Evolutionary conservation across 2,888 invertebrate species (phyloP), one percentile per base, ranked within the genome.

Genomic region (Apantesis nais): DNA sequence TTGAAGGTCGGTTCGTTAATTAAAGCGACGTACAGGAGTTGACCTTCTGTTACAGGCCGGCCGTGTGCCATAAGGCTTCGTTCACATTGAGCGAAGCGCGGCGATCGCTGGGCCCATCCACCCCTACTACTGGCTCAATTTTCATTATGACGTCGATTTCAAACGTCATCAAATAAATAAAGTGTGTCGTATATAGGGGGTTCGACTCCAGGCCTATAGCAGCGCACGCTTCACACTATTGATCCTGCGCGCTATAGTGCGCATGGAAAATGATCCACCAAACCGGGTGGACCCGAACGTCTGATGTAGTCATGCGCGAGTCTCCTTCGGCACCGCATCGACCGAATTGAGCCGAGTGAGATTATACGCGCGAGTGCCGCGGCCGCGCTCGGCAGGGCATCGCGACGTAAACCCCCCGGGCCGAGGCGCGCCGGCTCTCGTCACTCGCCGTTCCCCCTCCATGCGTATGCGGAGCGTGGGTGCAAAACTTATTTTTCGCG

Each of bases 351-450:
- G 81, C 79, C 81, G 82, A 85, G 83, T 84, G 78, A 84, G 83
- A 87, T 83, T 90, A 88, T 84, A 89, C 87, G 91, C 92, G 92
- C 93, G 89, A 92, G 90, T 89, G 91, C 88, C 88, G 95, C 95
- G 94, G 92, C 92, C 89, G 90, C 88, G 86, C 88, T 86, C 88
- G 88, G 88, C 88, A 86, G 87, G 87, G 83, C 82, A 65, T 83
- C 90, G 79, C 88, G 88, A 84, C 88, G 90, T 88, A 87, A 87
- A 83, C 84, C 52, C 52, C 66, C 61, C 79, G 84, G 78, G 77
- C 84, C 80, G 70, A 85, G 85, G 48, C 66, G 67, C 67, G 58
- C 25, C 62, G 39, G 29, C 55, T 39, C 25, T 44, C 58, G 66
- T 31, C 52, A 65, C 74, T 77, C 72, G 74, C 68, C 71, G 69